phyloP scores from a whole-genome alignment of 2,113 vertebrate genomes.

The Pelodiscus sinensis region DNA sequence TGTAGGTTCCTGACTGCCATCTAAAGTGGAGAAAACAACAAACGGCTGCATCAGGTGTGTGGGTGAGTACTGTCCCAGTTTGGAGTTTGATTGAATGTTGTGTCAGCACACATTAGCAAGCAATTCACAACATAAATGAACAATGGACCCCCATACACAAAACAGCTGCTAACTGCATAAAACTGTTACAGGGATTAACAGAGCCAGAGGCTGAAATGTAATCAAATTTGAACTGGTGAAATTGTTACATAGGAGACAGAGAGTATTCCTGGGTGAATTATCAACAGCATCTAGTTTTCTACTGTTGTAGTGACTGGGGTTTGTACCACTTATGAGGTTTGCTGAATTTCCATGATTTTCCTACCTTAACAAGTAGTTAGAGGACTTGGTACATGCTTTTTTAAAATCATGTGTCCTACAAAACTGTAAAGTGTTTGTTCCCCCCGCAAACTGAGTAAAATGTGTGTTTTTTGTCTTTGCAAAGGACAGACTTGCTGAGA shows the following conservation, averaged over 20 bases:
- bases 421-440: neutral
- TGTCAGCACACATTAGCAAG: slow-evolving; percentile 8
- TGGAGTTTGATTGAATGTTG: neutral
- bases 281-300: neutral
- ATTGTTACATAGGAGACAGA: neutral
- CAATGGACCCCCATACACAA: neutral
- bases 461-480: neutral
- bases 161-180: slow-evolving; percentile 54
- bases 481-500: neutral
- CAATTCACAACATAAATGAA: slow-evolving; percentile 28
- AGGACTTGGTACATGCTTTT: neutral
- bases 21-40: neutral
- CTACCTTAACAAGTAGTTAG: neutral
- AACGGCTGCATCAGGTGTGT: slow-evolving; percentile 23
- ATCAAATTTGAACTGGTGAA: slow-evolving; percentile 71
- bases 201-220: slow-evolving; percentile 68
- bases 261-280: neutral
- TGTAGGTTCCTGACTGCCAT: slow-evolving; percentile 5
- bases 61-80: slow-evolving; percentile 39
- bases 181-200: slow-evolving; percentile 61
- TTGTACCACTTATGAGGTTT: neutral
- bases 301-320: neutral
- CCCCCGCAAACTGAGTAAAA: neutral
- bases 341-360: neutral
- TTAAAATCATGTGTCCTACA: neutral